Percentiles rank a stretch among this genome's conserved stretches.
Conservation (phyloP, 2,888 invertebrate genomes). For the Folsomia manolachei region DNA sequence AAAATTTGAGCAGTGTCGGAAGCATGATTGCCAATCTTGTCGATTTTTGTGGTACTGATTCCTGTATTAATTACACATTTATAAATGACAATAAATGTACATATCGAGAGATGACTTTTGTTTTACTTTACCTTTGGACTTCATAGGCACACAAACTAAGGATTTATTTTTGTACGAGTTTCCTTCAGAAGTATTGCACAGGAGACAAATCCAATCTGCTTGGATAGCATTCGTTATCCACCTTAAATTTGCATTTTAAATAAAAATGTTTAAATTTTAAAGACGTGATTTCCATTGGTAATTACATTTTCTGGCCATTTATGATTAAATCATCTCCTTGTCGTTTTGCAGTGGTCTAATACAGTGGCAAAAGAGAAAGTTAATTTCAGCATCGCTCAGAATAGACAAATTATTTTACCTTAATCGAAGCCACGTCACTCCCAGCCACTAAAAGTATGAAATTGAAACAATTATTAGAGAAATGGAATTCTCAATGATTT, state of each 20-base stretch:
- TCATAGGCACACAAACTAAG: conserved; percentile 58
- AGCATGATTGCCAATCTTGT: conserved; percentile 58
- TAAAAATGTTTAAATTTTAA: not conserved
- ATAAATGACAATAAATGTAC: not conserved
- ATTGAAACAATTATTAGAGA: not conserved
- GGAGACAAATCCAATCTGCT: conserved; percentile 61
- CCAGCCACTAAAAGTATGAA: conserved; percentile 53
- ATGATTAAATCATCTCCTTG: conserved; percentile 57
- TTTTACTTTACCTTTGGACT: conserved; percentile 54
- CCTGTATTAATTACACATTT: conserved; percentile 12
- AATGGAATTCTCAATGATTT: not conserved
- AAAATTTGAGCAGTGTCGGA: conserved; percentile 60
- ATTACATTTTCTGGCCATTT: conserved; percentile 57
- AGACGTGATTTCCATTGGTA: conserved; percentile 54
- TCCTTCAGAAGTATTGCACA: conserved; percentile 58
- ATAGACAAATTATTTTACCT: conserved; percentile 27
- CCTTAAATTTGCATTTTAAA: not conserved
- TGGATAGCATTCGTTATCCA: conserved; percentile 57
- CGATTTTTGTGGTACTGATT: conserved; percentile 53
- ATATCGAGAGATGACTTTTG: not conserved
- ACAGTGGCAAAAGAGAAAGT: too few species aligned
- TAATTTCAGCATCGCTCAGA: not conserved
- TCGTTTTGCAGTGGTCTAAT: conserved; percentile 56
- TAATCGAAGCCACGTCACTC: conserved; percentile 58
- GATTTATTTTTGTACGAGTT: conserved; percentile 58